These are phyloP conservation scores for Nibea coibor DNA, from an alignment of 2,113 vertebrate species.

Conservation along the genomic window DNA sequence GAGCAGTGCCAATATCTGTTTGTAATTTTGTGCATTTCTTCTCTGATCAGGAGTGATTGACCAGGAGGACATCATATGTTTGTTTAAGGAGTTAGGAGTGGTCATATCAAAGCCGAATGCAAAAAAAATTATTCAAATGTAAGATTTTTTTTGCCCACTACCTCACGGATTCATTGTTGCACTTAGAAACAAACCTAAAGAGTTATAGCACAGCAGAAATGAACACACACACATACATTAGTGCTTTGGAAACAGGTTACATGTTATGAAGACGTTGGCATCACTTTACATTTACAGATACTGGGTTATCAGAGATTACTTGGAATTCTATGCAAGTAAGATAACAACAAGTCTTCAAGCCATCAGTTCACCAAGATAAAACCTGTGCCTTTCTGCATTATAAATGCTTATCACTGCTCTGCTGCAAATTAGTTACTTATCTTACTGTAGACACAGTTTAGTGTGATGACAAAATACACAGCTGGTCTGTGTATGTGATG, in stretches of 20 bases:
- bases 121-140: conserved; percentile 85
- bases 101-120: conserved; percentile 82
- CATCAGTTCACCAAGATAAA: neutral
- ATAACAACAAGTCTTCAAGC: neutral
- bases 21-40: conserved; percentile 76
- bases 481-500: neutral
- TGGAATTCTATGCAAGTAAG: too few species aligned
- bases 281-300: neutral
- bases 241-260: neutral
- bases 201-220: neutral
- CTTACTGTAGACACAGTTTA: neutral
- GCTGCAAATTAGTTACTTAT: neutral
- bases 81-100: conserved; percentile 85
- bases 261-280: neutral
- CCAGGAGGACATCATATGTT: conserved; percentile 82
- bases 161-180: conserved; percentile 13
- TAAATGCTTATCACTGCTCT: neutral
- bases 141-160: conserved; percentile 72
- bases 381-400: too few species aligned
- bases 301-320: too few species aligned
- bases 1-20: conserved; percentile 33
- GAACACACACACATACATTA: neutral
- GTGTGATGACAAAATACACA: neutral
- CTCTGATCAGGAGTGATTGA: conserved; percentile 81
- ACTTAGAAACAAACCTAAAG: conserved; percentile 4